A percentile compares a stretch with the other conserved stretches of the same genome.
Evolutionary conservation across 2,888 invertebrate species (phyloP).

Genomic region (Drosophila pseudotakahashii): DNA sequence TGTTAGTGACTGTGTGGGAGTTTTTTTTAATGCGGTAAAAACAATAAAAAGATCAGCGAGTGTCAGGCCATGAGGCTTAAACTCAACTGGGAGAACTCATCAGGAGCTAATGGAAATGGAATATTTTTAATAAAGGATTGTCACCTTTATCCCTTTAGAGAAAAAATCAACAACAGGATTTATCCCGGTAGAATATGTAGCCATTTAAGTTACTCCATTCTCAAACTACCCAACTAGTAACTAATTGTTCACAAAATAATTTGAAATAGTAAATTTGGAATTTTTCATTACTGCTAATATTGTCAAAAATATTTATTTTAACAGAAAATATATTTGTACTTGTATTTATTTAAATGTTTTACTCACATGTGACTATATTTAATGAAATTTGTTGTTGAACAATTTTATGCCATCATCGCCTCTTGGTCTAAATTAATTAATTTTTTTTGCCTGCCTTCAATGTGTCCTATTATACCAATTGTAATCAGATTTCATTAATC

Average conservation of each 20-base stretch:
- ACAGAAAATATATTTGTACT: too few species aligned
- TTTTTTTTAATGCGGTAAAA: slow-evolving; percentile 25
- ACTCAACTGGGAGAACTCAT: slow-evolving; percentile 34
- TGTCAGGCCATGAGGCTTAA: slow-evolving; percentile 47
- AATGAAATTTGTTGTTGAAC: slow-evolving; percentile 9
- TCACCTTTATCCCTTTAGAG: neutral
- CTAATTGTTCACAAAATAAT: too few species aligned
- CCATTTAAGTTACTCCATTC: neutral
- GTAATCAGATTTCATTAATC: slow-evolving; percentile 44
- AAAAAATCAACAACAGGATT: neutral
- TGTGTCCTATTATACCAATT: slow-evolving; percentile 21
- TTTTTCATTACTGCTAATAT: too few species aligned
- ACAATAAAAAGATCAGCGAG: slow-evolving; percentile 74
- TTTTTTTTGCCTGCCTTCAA: slow-evolving; percentile 9
- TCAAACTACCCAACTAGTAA: too few species aligned
- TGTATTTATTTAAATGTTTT: neutral
- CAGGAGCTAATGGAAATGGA: slow-evolving; percentile 44
- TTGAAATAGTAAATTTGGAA: too few species aligned
- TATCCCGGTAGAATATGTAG: neutral
- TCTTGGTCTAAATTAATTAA: slow-evolving; percentile 23
- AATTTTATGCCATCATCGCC: slow-evolving; percentile 17
- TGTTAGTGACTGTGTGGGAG: slow-evolving; percentile 27
- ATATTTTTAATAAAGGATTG: slow-evolving; percentile 65
- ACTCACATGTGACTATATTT: neutral
- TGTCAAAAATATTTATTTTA: neutral